A percentile compares a stretch with the other conserved stretches of the same genome.
These are phyloP conservation scores for Linurgus olivaceus DNA, from an alignment of 2,797 vertebrate genomes.

Conservation along the genomic window DNA sequence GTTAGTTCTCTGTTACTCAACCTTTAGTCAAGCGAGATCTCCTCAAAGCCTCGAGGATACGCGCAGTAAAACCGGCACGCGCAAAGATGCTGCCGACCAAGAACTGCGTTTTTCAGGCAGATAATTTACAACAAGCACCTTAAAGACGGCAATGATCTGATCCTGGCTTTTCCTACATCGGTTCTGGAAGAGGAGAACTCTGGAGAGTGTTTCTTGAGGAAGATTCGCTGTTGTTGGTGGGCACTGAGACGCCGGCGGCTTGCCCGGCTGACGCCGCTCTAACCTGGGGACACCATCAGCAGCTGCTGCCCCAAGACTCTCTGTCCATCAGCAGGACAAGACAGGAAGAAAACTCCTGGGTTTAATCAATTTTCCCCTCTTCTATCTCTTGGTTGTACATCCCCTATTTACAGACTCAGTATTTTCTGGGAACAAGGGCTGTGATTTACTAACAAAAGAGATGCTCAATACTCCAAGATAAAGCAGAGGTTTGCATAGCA, in stretches of 20 bases:
- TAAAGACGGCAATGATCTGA: neutral
- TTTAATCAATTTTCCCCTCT: neutral
- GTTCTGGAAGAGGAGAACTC: neutral
- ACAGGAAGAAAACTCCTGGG: neutral
- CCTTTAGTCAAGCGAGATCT: neutral
- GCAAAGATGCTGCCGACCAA: accelerated
- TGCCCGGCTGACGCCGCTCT: neutral
- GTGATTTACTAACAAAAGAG: neutral
- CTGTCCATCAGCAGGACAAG: neutral
- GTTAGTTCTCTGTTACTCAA: neutral
- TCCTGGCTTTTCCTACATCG: neutral
- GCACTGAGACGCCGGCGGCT: accelerated
- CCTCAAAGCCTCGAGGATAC: neutral
- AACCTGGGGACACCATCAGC: neutral
- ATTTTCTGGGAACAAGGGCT: neutral
- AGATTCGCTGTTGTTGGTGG: accelerated
- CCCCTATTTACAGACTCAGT: neutral
- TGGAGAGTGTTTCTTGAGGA: neutral
- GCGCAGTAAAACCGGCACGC: accelerated
- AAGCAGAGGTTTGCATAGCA: neutral
- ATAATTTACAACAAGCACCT: neutral
- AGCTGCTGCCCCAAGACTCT: neutral
- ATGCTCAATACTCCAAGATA: neutral
- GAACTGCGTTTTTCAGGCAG: accelerated
- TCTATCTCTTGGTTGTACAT: neutral